A percentile compares a stretch with the other conserved stretches of the same genome.
Conservation (phyloP, 2,113 vertebrate genomes). For the Xenopus borealis region DNA sequence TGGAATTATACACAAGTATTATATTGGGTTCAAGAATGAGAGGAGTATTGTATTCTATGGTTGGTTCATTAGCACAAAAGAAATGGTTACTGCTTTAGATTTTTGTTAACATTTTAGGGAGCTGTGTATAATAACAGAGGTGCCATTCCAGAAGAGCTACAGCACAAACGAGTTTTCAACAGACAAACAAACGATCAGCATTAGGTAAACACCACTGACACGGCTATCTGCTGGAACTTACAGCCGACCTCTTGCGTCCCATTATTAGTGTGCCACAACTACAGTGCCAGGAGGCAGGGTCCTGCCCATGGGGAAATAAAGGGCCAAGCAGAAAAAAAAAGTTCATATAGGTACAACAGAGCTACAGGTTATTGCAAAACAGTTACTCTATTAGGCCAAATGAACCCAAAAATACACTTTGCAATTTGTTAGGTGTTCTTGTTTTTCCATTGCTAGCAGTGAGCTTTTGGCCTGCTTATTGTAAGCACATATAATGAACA, state of each 20-base stretch:
- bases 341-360: constrained; percentile 57
- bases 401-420: too few species aligned
- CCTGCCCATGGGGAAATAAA: constrained; percentile 66
- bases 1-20: constrained; percentile 41
- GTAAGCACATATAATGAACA: too few species aligned
- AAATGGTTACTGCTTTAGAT: too few species aligned
- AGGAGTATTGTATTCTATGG: too few species aligned
- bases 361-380: neutral
- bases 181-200: constrained; percentile 43
- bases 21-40: neutral
- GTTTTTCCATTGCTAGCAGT: too few species aligned
- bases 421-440: too few species aligned
- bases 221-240: constrained; percentile 68
- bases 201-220: constrained; percentile 56
- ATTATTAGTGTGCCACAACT: constrained; percentile 79
- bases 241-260: constrained; percentile 75
- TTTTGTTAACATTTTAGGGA: too few species aligned
- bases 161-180: constrained; percentile 56
- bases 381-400: neutral
- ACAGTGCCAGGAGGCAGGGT: constrained; percentile 78
- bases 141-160: constrained; percentile 49
- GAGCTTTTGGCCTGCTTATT: too few species aligned
- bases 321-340: constrained; percentile 66
- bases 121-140: constrained; percentile 57
- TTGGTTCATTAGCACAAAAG: too few species aligned